Base-by-base conservation (phyloP, 1,140 invertebrate species). In the Paracyclopina nana region DNA sequence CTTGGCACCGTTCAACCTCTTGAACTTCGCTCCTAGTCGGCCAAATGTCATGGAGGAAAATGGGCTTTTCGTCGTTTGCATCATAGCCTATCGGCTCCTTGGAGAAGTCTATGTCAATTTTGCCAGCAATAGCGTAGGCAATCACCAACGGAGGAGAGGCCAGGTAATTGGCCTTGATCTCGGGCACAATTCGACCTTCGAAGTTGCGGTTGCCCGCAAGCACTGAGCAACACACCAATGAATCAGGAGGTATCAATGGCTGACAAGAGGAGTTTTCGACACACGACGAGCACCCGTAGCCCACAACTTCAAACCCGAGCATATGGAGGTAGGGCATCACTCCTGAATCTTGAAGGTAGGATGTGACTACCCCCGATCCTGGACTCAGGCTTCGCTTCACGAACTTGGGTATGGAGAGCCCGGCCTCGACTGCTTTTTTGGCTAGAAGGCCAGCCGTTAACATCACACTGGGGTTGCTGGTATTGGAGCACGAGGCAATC, bases 401-500 rank as follows among this genome's bases (percentile, higher is more conserved):
- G 56, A 64, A 72, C 11, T 68, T 63, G 31, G 61, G 62, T 16
- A 72, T 64, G 25, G 46, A 61, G 5, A 72, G 58, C 9, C 70
- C 70, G 12, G 60, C 56, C 52, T 69, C 64, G 4, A 68, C 62
- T 18, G 70, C 70, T 40, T 70, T 72, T 59, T 66, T 67, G 5
- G 67, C 67, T 48, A 69, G 48, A 16, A 69, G 53, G 56, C 57
- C 57, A 30, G 58, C 58, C 14, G 56, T 56, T 3, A 59, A 50
- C 56, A 59, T 58, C 9, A 59, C 58, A 26, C 55, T 55, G 12
- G 70, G 71, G 55, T 73, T 73, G 55, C 62, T 66, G 28, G 70
- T 72, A 58, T 72, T 72, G n/a, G 70, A 73, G 60, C 71, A 73
- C 44, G 64, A 68, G 6, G 71, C 72, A 45, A 72, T 72, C 26